phyloP scores from a whole-genome alignment of 2,797 vertebrate genomes.

The Anisognathus igniventris region DNA sequence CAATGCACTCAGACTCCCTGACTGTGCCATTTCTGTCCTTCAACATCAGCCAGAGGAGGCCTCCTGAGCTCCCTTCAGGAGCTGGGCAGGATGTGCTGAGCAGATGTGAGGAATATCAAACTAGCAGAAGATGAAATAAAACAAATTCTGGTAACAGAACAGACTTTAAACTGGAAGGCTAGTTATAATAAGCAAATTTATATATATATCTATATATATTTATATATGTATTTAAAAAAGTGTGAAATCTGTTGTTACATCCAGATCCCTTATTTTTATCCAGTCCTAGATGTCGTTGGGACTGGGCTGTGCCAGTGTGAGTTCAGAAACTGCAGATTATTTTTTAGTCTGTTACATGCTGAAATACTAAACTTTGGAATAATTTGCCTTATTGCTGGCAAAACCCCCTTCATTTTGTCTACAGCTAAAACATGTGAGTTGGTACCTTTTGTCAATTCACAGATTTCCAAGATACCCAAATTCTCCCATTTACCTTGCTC shows the following conservation, averaged over 20 bases:
- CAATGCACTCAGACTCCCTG: neutral
- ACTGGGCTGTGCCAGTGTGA: neutral
- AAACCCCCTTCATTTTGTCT: neutral
- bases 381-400: neutral
- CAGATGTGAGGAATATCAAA: neutral
- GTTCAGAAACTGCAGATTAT: neutral
- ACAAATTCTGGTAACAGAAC: neutral
- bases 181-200: neutral
- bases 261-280: neutral
- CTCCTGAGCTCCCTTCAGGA: neutral
- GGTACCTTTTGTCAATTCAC: conserved; percentile 19
- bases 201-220: neutral
- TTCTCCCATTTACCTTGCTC: conserved; percentile 45
- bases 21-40: neutral
- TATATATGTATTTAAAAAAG: neutral
- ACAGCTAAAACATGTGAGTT: neutral
- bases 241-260: neutral
- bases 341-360: neutral
- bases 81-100: neutral
- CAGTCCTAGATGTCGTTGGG: neutral
- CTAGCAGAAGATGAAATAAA: neutral
- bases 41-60: neutral
- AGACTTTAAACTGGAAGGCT: neutral
- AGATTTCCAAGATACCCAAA: conserved; percentile 3
- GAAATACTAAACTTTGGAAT: neutral